Evolutionary conservation across 2,113 vertebrate genomes (phyloP), one percentile per base, ranked within the genome.

Genomic region (Numida meleagris): DNA sequence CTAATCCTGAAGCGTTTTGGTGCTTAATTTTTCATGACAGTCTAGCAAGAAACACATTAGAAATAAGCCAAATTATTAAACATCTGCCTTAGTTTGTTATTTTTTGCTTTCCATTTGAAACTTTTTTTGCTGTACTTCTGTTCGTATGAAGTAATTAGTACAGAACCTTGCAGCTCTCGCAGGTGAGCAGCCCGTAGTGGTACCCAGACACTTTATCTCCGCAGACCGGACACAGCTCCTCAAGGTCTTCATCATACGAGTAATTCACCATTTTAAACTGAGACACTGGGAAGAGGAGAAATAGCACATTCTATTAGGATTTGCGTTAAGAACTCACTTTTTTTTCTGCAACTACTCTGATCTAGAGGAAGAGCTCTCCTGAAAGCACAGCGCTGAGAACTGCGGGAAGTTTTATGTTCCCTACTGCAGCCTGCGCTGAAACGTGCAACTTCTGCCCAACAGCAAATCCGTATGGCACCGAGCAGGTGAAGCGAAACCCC

Each of bases 201-300:
- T 99, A 99, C 31, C 99, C 99, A 62, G 99, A 99, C 83, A 99
- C 99, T 97, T 99, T 99, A 97, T 99, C 99, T 96, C 99, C 99
- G 83, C 99, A 99, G 86, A 99, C 99, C 8, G 99, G 99, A 97
- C 99, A 99, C 94, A 99, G 98, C 94, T 99, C 99, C 96, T 99
- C 99, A 78, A 99, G 97, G 91, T 99, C 99, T 97, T 99, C 99
- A 96, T 99, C 99, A 6, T 99, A 99, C 71, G 99, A 99, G 96
- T 99, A 99, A 98, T 99, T 99, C 99, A 99, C 99, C 99, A 99
- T 99, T 98, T 99, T 99, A 98, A 99, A 98, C 96, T 99, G 99
- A 96, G 98, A 98, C 73, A 98, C 99, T 97, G 59, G 46, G 96
- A 97, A 88, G 91, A 95, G 43, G 89, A 96, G 75, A 97, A 94